A percentile compares a stretch with the other conserved stretches of the same genome.
phyloP scores from a whole-genome alignment of 2,797 vertebrate species.

The Diplodus sargus region DNA sequence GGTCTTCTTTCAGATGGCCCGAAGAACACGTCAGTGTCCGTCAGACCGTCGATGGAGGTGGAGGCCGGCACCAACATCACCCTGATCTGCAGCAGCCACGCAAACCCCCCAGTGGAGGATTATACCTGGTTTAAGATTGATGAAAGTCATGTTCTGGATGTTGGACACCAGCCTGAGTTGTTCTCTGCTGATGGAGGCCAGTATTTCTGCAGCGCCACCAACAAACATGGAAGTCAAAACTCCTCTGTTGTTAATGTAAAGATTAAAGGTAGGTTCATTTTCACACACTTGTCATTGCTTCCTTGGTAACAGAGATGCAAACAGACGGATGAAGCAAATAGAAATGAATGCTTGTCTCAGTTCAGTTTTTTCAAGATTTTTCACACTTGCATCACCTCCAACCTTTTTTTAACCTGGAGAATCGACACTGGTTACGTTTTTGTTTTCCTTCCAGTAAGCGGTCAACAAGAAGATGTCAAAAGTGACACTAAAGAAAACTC shows the following conservation, averaged over 20 bases:
- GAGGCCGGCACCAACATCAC: constrained; percentile 5
- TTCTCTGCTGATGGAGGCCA: background rate
- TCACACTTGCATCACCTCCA: no score
- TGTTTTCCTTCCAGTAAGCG: no score
- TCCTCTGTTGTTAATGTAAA: constrained; percentile 40
- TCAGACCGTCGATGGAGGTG: constrained; percentile 15
- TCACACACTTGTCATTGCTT: no score
- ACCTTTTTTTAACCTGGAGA: no score
- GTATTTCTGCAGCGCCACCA: constrained; percentile 52
- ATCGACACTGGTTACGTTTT: no score
- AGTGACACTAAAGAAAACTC: no score
- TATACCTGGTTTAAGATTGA: constrained; percentile 60
- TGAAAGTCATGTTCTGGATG: background rate
- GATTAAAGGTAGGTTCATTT: no score
- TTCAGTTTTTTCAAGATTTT: no score
- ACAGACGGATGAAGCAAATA: no score
- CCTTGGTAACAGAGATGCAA: no score
- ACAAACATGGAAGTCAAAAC: constrained; percentile 60
- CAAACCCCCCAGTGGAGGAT: constrained; percentile 53
- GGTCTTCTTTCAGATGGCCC: constrained; percentile 50
- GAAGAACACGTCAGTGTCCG: constrained; percentile 51
- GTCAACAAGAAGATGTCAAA: no score
- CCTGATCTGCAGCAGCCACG: constrained; percentile 59
- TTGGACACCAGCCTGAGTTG: constrained; percentile 13
- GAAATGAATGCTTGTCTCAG: no score